Evolutionary conservation across 2,113 vertebrate species (phyloP), one percentile per base, ranked within the genome.

Genomic region (Cyprinodon variegatus): DNA sequence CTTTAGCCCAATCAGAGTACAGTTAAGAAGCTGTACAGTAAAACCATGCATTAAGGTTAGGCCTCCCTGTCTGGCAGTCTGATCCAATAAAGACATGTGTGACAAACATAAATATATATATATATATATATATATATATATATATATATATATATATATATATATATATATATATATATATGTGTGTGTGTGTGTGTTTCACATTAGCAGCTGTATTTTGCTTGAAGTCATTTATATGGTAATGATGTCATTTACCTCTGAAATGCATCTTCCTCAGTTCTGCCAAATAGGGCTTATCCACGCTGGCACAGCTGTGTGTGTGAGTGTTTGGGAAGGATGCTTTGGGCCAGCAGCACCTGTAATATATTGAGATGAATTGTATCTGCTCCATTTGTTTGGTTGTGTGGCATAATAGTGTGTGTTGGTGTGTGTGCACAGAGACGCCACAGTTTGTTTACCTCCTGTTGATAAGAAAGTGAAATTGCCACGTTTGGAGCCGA

Each of bases 201-300:
- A 86, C 90, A 94, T 94, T 94, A 94, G 90, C 93, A 94, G 93
- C 94, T 94, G 92, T 93, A 92, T 94, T 92, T 87, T 83, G 89
- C 89, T 88, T 86, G 87, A 94, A 94, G 93, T 94, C 90, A 94
- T 95, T 94, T 95, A 94, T 95, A 95, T 95, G 94, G 88, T 94
- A 95, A 95, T 95, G 91, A 91, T 93, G 93, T 93, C 90, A 93
- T 94, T 95, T 94, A 92, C 91, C 88, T 90, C 92, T 91, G 93
- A 92, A 93, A 94, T 93, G 94, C 91, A 92, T 94, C 91, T 92
- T 89, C 88, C 83, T 91, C 90, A 91, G 84, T 82, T 83, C 90
- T 85, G 89, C 91, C 84, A 89, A 92, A 93, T 86, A 88, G 79
- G 85, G 86, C 89, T 91, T 91, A 90, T 90, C 87, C 84, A 82